Percentiles rank a stretch among this genome's conserved stretches.
phyloP scores from a whole-genome alignment of 2,113 vertebrate species.

The Sinocyclocheilus grahami region DNA sequence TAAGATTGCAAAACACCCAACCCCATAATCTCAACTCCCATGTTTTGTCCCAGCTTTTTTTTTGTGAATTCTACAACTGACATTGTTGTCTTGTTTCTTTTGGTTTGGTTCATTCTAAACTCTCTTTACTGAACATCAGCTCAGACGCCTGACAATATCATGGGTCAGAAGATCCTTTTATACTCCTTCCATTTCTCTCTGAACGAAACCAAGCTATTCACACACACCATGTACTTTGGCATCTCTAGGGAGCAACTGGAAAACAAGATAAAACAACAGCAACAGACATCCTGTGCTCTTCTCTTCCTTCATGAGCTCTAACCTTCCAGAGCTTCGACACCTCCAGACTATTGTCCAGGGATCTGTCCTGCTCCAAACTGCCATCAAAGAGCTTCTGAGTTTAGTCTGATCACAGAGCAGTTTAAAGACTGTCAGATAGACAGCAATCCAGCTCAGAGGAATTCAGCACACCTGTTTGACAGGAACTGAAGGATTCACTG shows the following conservation, averaged over 20 bases:
- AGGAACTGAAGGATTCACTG: constrained; percentile 6
- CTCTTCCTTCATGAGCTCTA: constrained; percentile 68
- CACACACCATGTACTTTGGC: constrained; percentile 53
- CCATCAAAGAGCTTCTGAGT: constrained; percentile 60
- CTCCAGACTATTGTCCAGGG: constrained; percentile 49
- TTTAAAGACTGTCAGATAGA: constrained; percentile 36
- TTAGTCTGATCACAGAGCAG: constrained; percentile 37
- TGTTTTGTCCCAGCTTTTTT: no score
- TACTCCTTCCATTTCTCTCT: not conserved
- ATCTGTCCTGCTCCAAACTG: constrained; percentile 64
- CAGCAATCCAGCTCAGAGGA: constrained; percentile 20
- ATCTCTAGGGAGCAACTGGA: constrained; percentile 64
- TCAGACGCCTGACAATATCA: not conserved
- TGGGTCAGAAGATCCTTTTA: not conserved
- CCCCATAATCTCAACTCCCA: not conserved
- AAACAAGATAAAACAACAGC: constrained; percentile 62
- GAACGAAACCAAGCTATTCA: constrained; percentile 51
- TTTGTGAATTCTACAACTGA: not conserved
- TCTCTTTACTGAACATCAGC: not conserved
- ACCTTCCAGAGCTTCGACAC: constrained; percentile 71
- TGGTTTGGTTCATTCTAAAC: not conserved
- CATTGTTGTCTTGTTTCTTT: not conserved
- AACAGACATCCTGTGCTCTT: constrained; percentile 68
- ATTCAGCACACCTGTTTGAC: constrained; percentile 3
- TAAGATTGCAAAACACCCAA: not conserved